phyloP scores from a whole-genome alignment of 2,797 vertebrate species.

The Eidolon dupreanum region DNA sequence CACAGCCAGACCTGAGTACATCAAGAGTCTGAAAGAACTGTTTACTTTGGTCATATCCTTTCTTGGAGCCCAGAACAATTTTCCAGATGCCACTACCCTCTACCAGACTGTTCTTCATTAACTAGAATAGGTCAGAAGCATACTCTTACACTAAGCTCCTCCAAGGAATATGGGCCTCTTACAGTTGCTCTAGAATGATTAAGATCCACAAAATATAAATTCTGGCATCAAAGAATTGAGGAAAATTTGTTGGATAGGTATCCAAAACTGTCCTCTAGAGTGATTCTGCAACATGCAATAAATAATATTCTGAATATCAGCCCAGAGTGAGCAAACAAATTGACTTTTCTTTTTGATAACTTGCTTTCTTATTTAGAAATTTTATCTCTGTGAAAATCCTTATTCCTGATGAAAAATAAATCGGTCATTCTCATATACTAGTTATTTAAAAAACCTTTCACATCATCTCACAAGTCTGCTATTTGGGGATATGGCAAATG shows the following conservation, averaged over 20 bases:
- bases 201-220: not conserved
- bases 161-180: not conserved
- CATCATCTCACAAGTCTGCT: not conserved
- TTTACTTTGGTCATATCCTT: not conserved
- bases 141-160: not conserved
- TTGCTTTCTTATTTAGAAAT: constrained; percentile 34
- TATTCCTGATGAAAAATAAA: not conserved
- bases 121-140: not conserved
- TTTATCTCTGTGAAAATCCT: not conserved
- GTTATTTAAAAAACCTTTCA: not conserved
- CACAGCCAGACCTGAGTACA: not conserved
- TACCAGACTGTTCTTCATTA: not conserved
- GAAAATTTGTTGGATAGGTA: not conserved
- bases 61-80: not conserved
- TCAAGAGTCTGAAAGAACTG: not conserved
- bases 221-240: not conserved
- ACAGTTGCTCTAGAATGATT: not conserved
- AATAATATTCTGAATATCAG: not conserved
- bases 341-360: not conserved
- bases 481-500: not conserved
- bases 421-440: not conserved
- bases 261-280: not conserved
- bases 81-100: not conserved
- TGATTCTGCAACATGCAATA: not conserved
- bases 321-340: not conserved